Conservation (phyloP, 2,113 vertebrate species). For the Crotophaga sulcirostris region DNA sequence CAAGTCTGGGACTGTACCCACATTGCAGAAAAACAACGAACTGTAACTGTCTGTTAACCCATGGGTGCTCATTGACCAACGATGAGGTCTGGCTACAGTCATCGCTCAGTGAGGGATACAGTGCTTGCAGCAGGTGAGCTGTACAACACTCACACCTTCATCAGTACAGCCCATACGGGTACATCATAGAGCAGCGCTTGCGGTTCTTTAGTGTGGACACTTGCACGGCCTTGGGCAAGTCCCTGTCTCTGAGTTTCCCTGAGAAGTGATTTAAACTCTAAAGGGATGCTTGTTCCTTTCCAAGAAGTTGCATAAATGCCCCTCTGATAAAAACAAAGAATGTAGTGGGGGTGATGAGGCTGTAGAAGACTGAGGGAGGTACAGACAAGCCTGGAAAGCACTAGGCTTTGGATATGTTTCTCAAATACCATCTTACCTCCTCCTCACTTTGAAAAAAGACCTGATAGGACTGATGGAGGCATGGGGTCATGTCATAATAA, state of each 20-base stretch:
- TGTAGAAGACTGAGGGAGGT: background rate
- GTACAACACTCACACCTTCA: accelerated
- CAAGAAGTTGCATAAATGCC: background rate
- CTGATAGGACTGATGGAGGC: background rate
- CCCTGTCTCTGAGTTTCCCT: background rate
- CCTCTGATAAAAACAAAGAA: background rate
- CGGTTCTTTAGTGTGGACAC: background rate
- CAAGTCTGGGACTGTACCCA: background rate
- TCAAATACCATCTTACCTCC: background rate
- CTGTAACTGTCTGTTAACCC: background rate
- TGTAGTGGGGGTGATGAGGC: background rate
- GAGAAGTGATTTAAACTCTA: background rate
- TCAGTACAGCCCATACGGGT: accelerated
- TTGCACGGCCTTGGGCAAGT: background rate
- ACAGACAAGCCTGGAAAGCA: background rate
- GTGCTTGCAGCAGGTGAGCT: background rate
- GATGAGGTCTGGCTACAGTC: background rate
- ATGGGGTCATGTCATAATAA: background rate
- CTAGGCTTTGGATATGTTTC: background rate
- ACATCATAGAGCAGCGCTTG: accelerated
- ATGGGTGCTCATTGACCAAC: accelerated
- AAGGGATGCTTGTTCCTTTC: background rate
- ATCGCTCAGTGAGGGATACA: accelerated
- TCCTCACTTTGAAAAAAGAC: background rate
- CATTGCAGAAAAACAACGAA: background rate